phyloP scores from a whole-genome alignment of 2,113 vertebrate genomes.

The Leptobrachium leishanense region DNA sequence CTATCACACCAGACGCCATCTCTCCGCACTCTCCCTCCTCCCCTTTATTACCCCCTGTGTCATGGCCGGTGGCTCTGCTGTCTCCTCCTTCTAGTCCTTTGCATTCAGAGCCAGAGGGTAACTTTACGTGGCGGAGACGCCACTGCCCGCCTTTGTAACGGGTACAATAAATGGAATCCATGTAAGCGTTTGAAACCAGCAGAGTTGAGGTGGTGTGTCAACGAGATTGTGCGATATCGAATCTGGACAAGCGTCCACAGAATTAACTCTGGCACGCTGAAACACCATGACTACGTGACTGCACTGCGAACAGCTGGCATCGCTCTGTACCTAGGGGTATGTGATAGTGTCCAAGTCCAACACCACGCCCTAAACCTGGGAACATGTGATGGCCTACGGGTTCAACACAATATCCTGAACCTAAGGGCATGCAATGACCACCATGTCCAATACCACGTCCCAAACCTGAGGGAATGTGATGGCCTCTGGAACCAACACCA shows the following conservation, averaged over 20 bases:
- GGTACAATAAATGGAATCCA: slow-evolving; percentile 12
- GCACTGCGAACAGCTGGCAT: slow-evolving; percentile 42
- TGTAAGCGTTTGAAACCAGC: slow-evolving; percentile 17
- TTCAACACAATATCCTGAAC: too few relatives aligned
- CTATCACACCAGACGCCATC: too few relatives aligned
- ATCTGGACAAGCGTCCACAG: slow-evolving; percentile 32
- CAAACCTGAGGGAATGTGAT: too few relatives aligned
- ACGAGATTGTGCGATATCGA: slow-evolving; percentile 26
- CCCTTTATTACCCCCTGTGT: neutral
- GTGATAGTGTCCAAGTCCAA: too few relatives aligned
- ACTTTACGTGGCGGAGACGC: slow-evolving; percentile 12
- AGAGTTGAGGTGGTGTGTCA: slow-evolving; percentile 30
- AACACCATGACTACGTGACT: slow-evolving; percentile 8
- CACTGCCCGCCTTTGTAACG: neutral
- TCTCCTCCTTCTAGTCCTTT: neutral
- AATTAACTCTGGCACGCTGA: slow-evolving; percentile 14
- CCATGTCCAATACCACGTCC: too few relatives aligned
- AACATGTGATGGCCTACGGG: too few relatives aligned
- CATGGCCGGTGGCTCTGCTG: neutral
- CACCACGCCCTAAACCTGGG: too few relatives aligned
- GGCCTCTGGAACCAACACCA: too few relatives aligned
- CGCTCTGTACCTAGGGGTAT: neutral
- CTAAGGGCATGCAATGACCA: too few relatives aligned
- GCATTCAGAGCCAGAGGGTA: neutral
- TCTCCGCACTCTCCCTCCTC: too few relatives aligned